Conservation (phyloP, 2,888 invertebrate genomes). For the Drosophila hawaiiensis region DNA sequence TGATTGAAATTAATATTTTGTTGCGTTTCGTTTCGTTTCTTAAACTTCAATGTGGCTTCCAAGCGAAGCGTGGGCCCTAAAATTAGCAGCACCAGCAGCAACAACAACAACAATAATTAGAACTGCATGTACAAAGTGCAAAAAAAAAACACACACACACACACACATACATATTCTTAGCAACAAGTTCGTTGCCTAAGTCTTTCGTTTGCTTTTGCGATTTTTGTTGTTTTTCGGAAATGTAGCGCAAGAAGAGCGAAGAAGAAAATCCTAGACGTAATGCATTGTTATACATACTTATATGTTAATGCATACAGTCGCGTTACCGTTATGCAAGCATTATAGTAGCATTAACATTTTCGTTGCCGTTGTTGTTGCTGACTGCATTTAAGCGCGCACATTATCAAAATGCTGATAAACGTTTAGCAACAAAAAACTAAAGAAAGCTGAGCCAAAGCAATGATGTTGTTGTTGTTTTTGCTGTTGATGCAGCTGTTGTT, state of each 20-base stretch:
- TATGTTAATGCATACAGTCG: conserved; percentile 53
- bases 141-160: neutral
- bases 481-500: conserved; percentile 5
- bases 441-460: conserved; percentile 4
- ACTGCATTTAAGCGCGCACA: conserved; percentile 71
- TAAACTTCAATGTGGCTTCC: conserved; percentile 63
- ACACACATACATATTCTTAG: neutral
- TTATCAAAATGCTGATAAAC: conserved; percentile 84
- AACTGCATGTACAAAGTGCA: conserved; percentile 41
- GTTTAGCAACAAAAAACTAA: conserved; percentile 66
- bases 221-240: conserved; percentile 37
- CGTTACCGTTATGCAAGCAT: conserved; percentile 76
- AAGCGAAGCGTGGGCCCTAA: conserved; percentile 57
- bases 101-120: conserved; percentile 25
- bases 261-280: conserved; percentile 44
- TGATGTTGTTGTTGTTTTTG: neutral
- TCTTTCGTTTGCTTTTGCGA: conserved; percentile 59
- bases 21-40: conserved; percentile 59
- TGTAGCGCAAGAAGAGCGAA: conserved; percentile 23
- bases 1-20: conserved; percentile 77
- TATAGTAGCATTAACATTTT: conserved; percentile 38
- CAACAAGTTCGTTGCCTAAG: conserved; percentile 76
- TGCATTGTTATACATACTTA: conserved; percentile 32
- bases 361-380: conserved; percentile 22
- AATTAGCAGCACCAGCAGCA: conserved; percentile 21